Evolutionary conservation across 2,797 vertebrate species (phyloP).

Genomic region (Tapirus indicus): DNA sequence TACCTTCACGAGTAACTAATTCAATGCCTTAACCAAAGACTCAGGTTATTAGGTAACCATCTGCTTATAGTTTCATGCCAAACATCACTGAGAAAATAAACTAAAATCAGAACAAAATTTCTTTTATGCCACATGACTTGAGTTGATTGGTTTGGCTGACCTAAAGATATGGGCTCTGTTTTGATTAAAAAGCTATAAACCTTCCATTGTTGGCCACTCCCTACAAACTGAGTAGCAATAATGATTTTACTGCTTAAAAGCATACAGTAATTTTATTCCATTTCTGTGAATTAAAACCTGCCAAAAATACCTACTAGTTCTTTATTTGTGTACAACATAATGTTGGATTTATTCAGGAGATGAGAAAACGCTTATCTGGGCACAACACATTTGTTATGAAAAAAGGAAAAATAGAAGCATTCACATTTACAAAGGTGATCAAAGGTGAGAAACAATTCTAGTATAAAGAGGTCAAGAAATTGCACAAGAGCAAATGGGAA

Average conservation of each 20-base stretch:
- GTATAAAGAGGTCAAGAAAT: neutral
- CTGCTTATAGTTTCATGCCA: neutral
- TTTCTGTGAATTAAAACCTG: conserved; percentile 38
- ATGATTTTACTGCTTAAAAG: conserved; percentile 28
- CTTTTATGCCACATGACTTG: neutral
- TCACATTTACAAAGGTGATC: neutral
- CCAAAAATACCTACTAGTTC: neutral
- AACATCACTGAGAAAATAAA: conserved; percentile 35
- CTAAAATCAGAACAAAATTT: neutral
- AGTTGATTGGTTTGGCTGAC: neutral
- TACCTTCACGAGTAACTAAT: neutral
- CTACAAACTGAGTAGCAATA: neutral
- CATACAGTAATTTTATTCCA: conserved; percentile 1
- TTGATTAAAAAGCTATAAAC: conserved; percentile 47
- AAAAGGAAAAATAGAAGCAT: neutral
- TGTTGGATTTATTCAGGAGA: neutral
- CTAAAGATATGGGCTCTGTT: neutral
- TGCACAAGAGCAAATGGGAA: neutral
- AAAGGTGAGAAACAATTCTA: neutral
- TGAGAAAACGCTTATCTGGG: neutral
- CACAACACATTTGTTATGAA: neutral
- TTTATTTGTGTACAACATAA: neutral
- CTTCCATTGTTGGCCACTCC: neutral
- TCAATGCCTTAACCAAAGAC: conserved; percentile 16
- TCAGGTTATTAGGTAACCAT: conserved; percentile 12